These are phyloP conservation scores for Istiophorus platypterus DNA, from an alignment of 2,113 vertebrate genomes.

Conservation along the genomic window DNA sequence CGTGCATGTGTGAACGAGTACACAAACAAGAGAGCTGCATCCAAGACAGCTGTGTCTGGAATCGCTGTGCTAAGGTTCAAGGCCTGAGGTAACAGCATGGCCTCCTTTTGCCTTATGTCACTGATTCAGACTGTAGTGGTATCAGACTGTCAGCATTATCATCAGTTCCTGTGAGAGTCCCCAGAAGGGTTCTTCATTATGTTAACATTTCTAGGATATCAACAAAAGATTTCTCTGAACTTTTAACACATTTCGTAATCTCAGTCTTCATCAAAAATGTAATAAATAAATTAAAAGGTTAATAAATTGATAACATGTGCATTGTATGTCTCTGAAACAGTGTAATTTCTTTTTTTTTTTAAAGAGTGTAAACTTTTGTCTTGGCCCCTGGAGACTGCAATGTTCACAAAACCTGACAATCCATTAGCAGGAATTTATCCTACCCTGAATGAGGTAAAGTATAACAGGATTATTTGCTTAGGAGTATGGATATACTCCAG, in stretches of 20 bases:
- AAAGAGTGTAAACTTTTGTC: neutral
- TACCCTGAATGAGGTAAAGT: neutral
- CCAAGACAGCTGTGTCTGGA: constrained; percentile 76
- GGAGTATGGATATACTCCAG: neutral
- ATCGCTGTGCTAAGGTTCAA: constrained; percentile 63
- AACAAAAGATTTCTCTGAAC: too few species aligned
- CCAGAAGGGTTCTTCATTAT: neutral
- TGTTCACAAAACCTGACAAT: neutral
- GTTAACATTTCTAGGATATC: too few species aligned
- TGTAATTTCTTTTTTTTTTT: neutral
- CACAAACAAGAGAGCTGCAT: constrained; percentile 74
- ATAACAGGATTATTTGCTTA: neutral
- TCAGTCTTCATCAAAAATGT: neutral
- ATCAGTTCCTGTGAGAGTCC: neutral
- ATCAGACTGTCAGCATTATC: neutral
- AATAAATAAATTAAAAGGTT: too few species aligned
- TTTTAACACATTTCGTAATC: too few species aligned
- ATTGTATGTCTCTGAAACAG: neutral
- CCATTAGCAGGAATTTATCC: neutral
- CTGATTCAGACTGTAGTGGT: constrained; percentile 25
- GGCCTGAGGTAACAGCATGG: constrained; percentile 66
- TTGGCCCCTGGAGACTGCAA: neutral
- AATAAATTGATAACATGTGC: too few species aligned
- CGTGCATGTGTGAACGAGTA: constrained; percentile 77
- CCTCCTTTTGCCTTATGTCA: constrained; percentile 55